phyloP scores from a whole-genome alignment of 2,797 vertebrate genomes.

The Agapornis canus region DNA sequence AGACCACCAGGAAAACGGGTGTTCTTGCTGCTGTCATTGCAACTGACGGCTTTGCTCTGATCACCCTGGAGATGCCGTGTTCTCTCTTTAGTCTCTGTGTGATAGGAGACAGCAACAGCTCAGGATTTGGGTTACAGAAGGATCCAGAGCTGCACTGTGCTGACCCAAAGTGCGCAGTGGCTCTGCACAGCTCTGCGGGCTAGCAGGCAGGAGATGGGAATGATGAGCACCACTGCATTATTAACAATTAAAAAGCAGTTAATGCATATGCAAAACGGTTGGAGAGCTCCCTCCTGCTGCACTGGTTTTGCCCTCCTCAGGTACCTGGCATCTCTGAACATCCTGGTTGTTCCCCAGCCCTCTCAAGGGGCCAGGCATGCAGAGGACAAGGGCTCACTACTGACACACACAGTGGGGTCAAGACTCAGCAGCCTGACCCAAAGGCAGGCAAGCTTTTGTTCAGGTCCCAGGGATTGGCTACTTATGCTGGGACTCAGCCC shows the following conservation, averaged over 20 bases:
- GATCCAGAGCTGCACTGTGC: not conserved
- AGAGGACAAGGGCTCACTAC: not conserved
- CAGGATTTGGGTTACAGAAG: not conserved
- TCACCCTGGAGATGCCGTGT: rapidly evolving
- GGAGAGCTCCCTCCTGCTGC: not conserved
- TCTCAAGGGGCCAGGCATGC: rapidly evolving
- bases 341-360: not conserved
- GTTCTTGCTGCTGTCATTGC: not conserved
- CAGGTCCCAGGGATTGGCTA: rapidly evolving
- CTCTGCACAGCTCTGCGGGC: rapidly evolving
- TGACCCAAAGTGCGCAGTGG: rapidly evolving
- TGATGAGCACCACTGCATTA: rapidly evolving
- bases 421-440: not conserved
- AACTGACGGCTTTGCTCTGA: rapidly evolving
- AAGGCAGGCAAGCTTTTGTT: not conserved
- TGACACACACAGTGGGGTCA: rapidly evolving
- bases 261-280: rapidly evolving
- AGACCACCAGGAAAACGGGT: rapidly evolving
- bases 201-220: rapidly evolving
- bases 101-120: rapidly evolving
- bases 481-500: rapidly evolving
- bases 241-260: rapidly evolving
- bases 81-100: rapidly evolving
- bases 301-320: not conserved
- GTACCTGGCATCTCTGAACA: not conserved